These are phyloP conservation scores for Cichlasoma orientale DNA, from an alignment of 2,797 vertebrate genomes.

Conservation along the genomic window DNA sequence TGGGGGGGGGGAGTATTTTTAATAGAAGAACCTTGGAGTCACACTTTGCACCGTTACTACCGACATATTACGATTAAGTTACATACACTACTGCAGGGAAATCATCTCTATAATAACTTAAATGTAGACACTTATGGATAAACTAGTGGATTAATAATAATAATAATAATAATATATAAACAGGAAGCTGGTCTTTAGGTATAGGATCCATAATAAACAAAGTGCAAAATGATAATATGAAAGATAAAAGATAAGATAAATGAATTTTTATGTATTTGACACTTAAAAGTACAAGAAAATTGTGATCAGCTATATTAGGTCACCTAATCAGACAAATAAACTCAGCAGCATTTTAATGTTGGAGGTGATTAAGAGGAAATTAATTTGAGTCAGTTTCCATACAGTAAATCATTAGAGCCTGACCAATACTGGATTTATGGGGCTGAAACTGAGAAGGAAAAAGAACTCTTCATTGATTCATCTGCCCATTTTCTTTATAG, in stretches of 20 bases:
- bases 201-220: neutral
- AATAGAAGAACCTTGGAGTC: neutral
- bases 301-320: too few species aligned
- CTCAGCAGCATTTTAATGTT: neutral
- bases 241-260: too few species aligned
- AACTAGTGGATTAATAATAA: neutral
- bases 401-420: neutral
- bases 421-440: neutral
- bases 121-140: neutral
- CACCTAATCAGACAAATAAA: neutral
- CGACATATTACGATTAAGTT: neutral
- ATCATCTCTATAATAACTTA: neutral
- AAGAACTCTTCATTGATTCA: accelerated
- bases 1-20: neutral
- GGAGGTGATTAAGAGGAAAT: neutral
- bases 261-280: neutral
- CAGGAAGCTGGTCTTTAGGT: too few species aligned
- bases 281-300: neutral
- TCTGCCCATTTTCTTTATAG: neutral
- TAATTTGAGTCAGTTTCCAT: neutral
- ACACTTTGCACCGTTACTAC: neutral
- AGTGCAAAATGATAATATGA: too few species aligned
- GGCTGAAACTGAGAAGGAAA: neutral
- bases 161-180: neutral
- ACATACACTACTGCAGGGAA: neutral